phyloP scores from a whole-genome alignment of 2,113 vertebrate species.

The Dryoscopus gambensis region DNA sequence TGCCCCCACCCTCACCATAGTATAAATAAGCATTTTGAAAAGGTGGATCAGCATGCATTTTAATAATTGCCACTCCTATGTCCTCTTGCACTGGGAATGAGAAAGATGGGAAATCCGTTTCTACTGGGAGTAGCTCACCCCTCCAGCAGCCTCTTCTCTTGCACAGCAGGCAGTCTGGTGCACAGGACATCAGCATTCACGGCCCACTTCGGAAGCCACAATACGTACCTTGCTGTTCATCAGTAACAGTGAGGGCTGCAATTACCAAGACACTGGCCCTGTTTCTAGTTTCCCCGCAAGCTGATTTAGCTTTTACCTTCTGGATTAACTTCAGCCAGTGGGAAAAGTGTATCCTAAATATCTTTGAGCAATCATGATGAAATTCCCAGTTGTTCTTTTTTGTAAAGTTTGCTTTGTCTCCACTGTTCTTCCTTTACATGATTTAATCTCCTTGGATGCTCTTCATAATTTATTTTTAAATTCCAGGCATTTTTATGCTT shows the following conservation, averaged over 20 bases:
- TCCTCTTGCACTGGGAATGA: not conserved
- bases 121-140: not conserved
- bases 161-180: not conserved
- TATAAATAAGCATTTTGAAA: not conserved
- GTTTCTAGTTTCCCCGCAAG: not conserved
- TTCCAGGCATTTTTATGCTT: not conserved
- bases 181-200: not conserved
- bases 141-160: not conserved
- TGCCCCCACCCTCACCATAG: not conserved
- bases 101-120: not conserved
- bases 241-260: not conserved
- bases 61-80: not conserved
- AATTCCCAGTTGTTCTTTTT: not conserved
- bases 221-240: not conserved
- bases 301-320: not conserved
- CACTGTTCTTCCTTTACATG: not conserved
- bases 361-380: not conserved
- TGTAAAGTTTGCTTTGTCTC: not conserved
- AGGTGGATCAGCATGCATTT: not conserved
- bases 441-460: not conserved
- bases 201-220: fast-evolving
- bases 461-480: conserved; percentile 24
- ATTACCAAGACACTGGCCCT: not conserved
- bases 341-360: not conserved
- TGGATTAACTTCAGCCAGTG: not conserved